phyloP scores from a whole-genome alignment of 2,888 invertebrate species.

The Margaritifera margaritifera region DNA sequence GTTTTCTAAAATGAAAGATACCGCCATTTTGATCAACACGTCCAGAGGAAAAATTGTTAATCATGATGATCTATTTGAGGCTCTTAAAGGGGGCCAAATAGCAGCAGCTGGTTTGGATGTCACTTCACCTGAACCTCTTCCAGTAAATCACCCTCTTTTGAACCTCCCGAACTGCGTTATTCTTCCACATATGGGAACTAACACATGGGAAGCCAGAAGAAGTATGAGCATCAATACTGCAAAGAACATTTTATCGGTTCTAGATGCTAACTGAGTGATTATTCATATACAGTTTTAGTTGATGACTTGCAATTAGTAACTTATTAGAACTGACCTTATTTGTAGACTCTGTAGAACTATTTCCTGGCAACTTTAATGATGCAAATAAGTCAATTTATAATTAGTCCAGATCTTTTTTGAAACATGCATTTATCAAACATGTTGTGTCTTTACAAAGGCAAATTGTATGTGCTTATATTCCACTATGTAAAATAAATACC shows the following conservation, averaged over 20 bases:
- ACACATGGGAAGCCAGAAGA: slow-evolving; percentile 83
- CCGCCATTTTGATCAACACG: slow-evolving; percentile 89
- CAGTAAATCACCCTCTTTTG: slow-evolving; percentile 83
- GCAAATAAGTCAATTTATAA: too few relatives aligned
- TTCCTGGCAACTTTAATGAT: too few relatives aligned
- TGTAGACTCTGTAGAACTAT: too few relatives aligned
- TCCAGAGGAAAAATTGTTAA: slow-evolving; percentile 80
- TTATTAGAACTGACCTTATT: too few relatives aligned
- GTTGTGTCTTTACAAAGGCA: too few relatives aligned
- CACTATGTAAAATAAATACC: too few relatives aligned
- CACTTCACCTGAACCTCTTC: slow-evolving; percentile 91
- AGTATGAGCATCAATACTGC: slow-evolving; percentile 86
- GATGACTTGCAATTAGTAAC: too few relatives aligned
- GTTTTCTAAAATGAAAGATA: slow-evolving; percentile 89
- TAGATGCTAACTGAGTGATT: slow-evolving; percentile 72
- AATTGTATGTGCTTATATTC: too few relatives aligned
- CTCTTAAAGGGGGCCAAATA: slow-evolving; percentile 82
- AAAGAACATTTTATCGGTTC: slow-evolving; percentile 83
- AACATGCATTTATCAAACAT: too few relatives aligned
- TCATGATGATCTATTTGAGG: slow-evolving; percentile 84
- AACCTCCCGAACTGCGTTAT: slow-evolving; percentile 86
- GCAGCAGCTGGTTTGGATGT: slow-evolving; percentile 92
- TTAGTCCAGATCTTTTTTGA: too few relatives aligned
- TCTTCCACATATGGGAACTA: slow-evolving; percentile 90
- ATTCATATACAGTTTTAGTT: neutral